Base-by-base conservation (phyloP, 2,113 vertebrate genomes). In the Fulica atra region DNA sequence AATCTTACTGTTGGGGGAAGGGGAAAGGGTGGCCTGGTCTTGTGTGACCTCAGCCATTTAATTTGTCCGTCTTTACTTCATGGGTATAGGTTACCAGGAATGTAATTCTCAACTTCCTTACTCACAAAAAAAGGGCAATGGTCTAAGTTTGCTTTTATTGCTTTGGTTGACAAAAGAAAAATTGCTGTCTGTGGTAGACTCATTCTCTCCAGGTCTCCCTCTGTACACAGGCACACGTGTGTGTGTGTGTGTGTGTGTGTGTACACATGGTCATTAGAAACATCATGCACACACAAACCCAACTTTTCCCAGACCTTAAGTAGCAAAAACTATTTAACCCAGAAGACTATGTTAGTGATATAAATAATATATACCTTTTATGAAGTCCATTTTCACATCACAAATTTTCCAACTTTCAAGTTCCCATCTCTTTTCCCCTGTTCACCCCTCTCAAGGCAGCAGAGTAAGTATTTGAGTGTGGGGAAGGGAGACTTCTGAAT, bases 31-130 rank as follows among this genome's bases (percentile, higher is more conserved):
- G 92, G 88, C 42, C 59, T 65, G 73, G 51, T 92, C 87, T 85
- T 95, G 72, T 42, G 7, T 97, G 88, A 96, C 87, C 60, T 93
- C 78, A 86, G 91, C 70, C 81, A 42, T 89, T 88, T 95, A 77
- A 97, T 97, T 96, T 94, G 79, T 97, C 94, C 93, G 79, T 97
- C 93, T 77, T 91, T 95, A 81, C 79, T 93, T 84, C 93, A 64
- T 56, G 74, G 66, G 38, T 94, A 46, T 95, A 93, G 77, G 80
- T 95, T 95, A 93, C 74, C 77, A 87, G 92, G 68, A 90, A 51
- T 6, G 17, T 88, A 82, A 86, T 80, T 96, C 89, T 84, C 33
- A 80, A 33, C 59, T 95, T 92, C 89, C 86, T 86, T 73, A 46
- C 29, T 77, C 63, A 93, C 56, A 68, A 51, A 79, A 50, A 46